Conservation (phyloP, 2,113 vertebrate species). For the Charina bottae region DNA sequence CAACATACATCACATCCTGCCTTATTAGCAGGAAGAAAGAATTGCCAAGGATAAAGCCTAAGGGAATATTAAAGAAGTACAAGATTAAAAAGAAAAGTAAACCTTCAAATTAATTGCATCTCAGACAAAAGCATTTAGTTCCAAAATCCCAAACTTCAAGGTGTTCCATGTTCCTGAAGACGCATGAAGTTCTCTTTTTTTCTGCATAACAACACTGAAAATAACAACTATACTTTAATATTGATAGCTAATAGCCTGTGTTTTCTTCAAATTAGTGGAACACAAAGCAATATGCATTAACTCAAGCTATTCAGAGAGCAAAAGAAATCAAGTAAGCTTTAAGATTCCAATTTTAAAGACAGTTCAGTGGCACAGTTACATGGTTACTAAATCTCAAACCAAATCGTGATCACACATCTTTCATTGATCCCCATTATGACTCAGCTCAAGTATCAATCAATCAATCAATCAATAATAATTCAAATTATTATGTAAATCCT, state of each 20-base stretch:
- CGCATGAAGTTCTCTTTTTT: not conserved
- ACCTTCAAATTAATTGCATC: not conserved
- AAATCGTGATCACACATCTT: not conserved
- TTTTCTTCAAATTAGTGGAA: not conserved
- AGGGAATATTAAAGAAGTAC: not conserved
- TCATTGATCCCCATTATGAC: not conserved
- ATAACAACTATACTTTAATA: not conserved
- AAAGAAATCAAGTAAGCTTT: not conserved
- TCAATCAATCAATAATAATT: not conserved
- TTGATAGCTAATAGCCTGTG: not conserved
- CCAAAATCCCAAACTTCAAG: conserved; percentile 1
- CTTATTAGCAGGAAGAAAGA: not conserved
- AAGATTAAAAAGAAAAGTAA: not conserved
- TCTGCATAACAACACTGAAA: not conserved
- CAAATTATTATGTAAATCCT: not conserved
- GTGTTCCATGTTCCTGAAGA: not conserved
- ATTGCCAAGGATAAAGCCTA: not conserved
- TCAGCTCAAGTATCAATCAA: not conserved
- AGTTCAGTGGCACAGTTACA: not conserved
- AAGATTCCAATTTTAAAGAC: not conserved
- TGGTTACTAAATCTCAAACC: not conserved
- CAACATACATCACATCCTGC: not conserved
- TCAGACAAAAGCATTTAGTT: not conserved
- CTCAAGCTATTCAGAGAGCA: not conserved
- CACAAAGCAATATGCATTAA: not conserved